Percentiles rank a stretch among this genome's conserved stretches.
These are phyloP conservation scores for Lasioglossum villosulum DNA, from an alignment of 2,888 invertebrate species.

Conservation along the genomic window DNA sequence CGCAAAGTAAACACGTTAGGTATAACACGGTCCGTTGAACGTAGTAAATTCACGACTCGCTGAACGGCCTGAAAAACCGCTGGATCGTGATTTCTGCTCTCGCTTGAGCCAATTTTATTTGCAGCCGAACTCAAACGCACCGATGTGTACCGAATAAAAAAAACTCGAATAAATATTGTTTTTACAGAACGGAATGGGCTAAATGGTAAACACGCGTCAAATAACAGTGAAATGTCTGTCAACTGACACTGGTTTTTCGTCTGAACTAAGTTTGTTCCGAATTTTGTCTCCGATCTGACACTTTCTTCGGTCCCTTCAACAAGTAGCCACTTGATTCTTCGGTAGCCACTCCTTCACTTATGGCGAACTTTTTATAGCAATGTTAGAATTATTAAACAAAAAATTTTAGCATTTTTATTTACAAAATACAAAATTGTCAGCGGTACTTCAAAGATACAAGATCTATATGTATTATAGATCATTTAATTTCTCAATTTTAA, in stretches of 20 bases:
- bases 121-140: neutral
- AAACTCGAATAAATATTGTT: slow-evolving; percentile 6
- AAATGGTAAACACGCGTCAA: neutral
- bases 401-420: too few species aligned
- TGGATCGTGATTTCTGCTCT: slow-evolving; percentile 14
- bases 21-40: slow-evolving; percentile 11
- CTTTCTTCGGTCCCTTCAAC: neutral
- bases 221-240: neutral
- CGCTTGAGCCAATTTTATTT: slow-evolving; percentile 9
- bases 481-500: too few species aligned
- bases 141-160: neutral
- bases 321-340: too few species aligned
- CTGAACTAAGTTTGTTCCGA: neutral
- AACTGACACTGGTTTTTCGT: neutral
- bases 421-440: too few species aligned
- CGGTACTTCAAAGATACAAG: too few species aligned
- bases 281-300: neutral
- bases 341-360: too few species aligned
- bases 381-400: too few species aligned
- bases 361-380: too few species aligned
- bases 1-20: slow-evolving; percentile 33
- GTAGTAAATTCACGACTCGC: slow-evolving; percentile 28
- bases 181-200: neutral
- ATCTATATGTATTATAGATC: too few species aligned
- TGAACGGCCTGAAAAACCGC: neutral